Evolutionary conservation across 2,888 invertebrate genomes (phyloP), one percentile per base, ranked within the genome.

Genomic region (Neocrepidodera transversa): DNA sequence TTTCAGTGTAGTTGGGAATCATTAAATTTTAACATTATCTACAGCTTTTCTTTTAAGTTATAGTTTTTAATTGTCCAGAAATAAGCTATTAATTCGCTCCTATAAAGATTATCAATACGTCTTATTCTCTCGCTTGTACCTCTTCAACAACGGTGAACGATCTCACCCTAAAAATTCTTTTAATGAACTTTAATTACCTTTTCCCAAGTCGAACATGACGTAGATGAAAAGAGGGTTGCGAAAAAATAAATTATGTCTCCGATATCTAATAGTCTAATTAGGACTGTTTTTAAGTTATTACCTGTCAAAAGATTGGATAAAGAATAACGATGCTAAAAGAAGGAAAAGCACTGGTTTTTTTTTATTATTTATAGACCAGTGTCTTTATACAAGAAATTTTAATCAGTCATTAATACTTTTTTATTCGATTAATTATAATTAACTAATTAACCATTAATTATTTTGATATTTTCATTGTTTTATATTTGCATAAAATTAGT

Each of bases 111-210:
- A 80, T 74, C 78, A 77, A 75, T 78, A 78, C 79, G 77, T 79
- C 58, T 38, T 36, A 40, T 48, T 30, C 36, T 7, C 8, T 26
- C 18, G 77, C 78, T 75, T 75, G 73, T 74, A 76, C 75, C 76
- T 76, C 76, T 72, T 72, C 69, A n/a, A n/a, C n/a, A n/a, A n/a
- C 71, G 72, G 69, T 70, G 6, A 71, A 40, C 17, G 13, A 32
- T 32, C 42, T 42, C 43, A 16, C 47, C 38, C 23, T 38, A 26
- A 71, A 70, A 79, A 73, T 80, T 80, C 80, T 80, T 80, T 80
- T 80, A 80, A 80, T 81, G 80, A 80, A 80, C 77, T 81, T 80
- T 80, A 80, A 81, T 81, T 81, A 81, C 79, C 79, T 79, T 79
- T 79, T 76, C 79, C 79, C 78, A 79, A 79, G 79, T 78, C 79